phyloP scores from a whole-genome alignment of 2,797 vertebrate genomes.

The Buphagus erythrorhynchus region DNA sequence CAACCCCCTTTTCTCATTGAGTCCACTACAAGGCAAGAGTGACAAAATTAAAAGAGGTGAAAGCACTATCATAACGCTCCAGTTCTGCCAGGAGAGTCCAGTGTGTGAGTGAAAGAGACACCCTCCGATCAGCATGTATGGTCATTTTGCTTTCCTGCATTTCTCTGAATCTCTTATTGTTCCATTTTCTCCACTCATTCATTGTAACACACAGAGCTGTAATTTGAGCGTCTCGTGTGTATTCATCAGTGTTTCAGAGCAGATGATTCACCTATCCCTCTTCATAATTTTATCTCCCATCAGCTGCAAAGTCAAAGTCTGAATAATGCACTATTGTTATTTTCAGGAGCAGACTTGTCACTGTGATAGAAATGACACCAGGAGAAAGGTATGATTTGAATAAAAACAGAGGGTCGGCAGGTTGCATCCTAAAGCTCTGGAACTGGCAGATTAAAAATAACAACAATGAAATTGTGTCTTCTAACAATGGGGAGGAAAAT shows the following conservation, averaged over 20 bases:
- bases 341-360: not conserved
- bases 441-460: not conserved
- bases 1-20: not conserved
- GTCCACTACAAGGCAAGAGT: not conserved
- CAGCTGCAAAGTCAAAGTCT: slow-evolving; percentile 38
- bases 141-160: not conserved
- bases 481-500: not conserved
- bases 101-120: not conserved
- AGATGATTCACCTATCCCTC: slow-evolving; percentile 50
- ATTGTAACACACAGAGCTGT: not conserved
- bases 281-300: slow-evolving; percentile 51
- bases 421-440: not conserved
- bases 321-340: slow-evolving; percentile 37
- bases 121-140: not conserved
- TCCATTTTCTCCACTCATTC: not conserved
- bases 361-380: not conserved
- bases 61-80: not conserved
- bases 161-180: not conserved
- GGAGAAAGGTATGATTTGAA: not conserved
- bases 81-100: not conserved
- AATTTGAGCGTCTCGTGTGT: not conserved
- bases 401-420: not conserved
- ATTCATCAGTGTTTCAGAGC: slow-evolving; percentile 13
- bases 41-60: not conserved
- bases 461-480: not conserved